A percentile compares a stretch with the other conserved stretches of the same genome.
Evolutionary conservation across 2,113 vertebrate species (phyloP).

Genomic region (Phoenicopterus ruber): DNA sequence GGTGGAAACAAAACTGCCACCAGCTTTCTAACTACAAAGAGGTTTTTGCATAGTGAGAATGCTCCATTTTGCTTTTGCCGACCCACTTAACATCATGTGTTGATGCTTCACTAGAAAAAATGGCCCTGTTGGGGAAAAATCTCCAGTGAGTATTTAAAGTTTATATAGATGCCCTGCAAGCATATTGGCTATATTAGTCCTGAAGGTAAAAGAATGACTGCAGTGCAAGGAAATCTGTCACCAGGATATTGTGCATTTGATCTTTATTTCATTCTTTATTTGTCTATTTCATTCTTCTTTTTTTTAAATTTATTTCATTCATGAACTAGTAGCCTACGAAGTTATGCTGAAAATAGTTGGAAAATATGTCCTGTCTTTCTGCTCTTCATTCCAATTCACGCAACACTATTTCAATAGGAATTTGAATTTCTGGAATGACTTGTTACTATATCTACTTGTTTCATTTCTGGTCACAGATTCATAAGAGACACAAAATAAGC

Average conservation of each 20-base stretch:
- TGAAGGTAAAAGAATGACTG: not conserved
- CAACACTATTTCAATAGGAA: not conserved
- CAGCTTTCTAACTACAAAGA: not conserved
- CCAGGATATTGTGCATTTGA: not conserved
- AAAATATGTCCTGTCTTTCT: not conserved
- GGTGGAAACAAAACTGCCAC: not conserved
- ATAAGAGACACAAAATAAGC: not conserved
- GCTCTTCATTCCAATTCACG: not conserved
- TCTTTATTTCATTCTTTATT: not conserved
- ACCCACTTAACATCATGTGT: not conserved
- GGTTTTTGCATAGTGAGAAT: not conserved
- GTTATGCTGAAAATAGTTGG: not conserved
- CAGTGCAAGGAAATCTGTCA: not conserved
- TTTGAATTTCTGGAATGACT: not conserved
- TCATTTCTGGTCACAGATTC: not conserved
- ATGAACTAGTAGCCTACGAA: not conserved
- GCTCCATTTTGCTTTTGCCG: not conserved
- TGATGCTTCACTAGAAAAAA: not conserved
- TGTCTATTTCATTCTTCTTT: not conserved
- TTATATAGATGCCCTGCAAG: not conserved
- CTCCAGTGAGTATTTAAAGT: not conserved
- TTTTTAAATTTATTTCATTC: not conserved
- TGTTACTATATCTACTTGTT: not conserved
- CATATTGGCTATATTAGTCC: not conserved
- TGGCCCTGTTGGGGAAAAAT: not conserved